A percentile compares a stretch with the other conserved stretches of the same genome.
phyloP scores from a whole-genome alignment of 2,888 invertebrate genomes.

The Myathropa florea region DNA sequence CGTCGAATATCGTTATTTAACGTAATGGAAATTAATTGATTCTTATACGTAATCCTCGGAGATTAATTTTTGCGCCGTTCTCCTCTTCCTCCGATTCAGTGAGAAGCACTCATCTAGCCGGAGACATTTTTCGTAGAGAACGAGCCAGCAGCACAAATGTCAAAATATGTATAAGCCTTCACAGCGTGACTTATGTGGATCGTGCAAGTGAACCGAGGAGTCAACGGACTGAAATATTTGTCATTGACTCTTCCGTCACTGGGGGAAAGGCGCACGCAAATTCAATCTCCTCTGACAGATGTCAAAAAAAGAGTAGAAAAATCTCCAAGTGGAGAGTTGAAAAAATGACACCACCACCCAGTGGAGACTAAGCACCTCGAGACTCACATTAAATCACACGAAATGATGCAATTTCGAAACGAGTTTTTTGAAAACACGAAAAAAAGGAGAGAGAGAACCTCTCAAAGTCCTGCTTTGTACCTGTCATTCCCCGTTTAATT shows the following conservation, averaged over 20 bases:
- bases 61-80: slow-evolving; percentile 26
- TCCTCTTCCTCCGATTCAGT: background rate
- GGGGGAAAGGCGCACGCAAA: background rate
- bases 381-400: background rate
- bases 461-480: background rate
- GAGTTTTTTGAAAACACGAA: too few relatives aligned
- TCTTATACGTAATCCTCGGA: slow-evolving; percentile 35
- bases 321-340: background rate
- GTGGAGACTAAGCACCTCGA: too few relatives aligned
- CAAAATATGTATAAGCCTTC: slow-evolving; percentile 50
- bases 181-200: slow-evolving; percentile 45
- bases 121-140: background rate
- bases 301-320: background rate
- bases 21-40: slow-evolving; percentile 65
- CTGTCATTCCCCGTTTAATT: slow-evolving; percentile 28
- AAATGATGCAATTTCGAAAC: background rate
- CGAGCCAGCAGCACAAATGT: slow-evolving; percentile 7
- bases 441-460: too few relatives aligned
- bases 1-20: slow-evolving; percentile 37
- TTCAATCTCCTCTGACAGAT: background rate
- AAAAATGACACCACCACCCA: background rate
- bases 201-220: background rate
- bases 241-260: background rate
- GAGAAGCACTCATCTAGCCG: background rate
- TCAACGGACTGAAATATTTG: slow-evolving; percentile 2